Evolutionary conservation across 2,113 vertebrate species (phyloP).

Genomic region (Syrmaticus mikado): DNA sequence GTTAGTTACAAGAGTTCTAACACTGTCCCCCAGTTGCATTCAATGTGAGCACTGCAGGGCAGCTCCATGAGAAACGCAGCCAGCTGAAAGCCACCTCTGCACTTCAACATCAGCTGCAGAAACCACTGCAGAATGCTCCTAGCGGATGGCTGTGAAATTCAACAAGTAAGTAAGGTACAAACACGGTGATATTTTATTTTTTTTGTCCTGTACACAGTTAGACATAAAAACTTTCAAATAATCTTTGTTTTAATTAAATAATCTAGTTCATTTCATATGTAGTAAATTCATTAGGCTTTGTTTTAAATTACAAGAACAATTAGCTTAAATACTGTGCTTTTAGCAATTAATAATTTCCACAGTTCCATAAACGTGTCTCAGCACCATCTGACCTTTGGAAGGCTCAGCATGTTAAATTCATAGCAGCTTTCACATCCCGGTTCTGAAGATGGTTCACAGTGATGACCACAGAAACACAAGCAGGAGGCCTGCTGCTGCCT

Average conservation of each 20-base stretch:
- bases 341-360: not conserved
- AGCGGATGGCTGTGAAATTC: not conserved
- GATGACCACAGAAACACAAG: fast-evolving
- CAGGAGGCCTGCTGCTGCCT: not conserved
- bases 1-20: not conserved
- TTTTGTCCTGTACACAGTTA: not conserved
- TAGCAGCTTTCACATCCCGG: fast-evolving
- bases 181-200: not conserved
- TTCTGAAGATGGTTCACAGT: not conserved
- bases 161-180: not conserved
- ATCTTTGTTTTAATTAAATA: constrained; percentile 30
- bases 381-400: not conserved
- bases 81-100: not conserved
- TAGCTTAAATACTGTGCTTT: constrained; percentile 14
- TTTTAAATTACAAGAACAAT: constrained; percentile 22
- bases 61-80: not conserved
- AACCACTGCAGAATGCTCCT: not conserved
- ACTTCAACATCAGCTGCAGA: not conserved
- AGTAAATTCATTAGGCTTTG: constrained; percentile 38
- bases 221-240: not conserved
- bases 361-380: not conserved
- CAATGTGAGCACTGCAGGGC: fast-evolving
- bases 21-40: not conserved
- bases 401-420: not conserved
- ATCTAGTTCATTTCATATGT: not conserved